Base-by-base conservation (phyloP, 2,888 invertebrate genomes). In the Gisinianus flammeolus region DNA sequence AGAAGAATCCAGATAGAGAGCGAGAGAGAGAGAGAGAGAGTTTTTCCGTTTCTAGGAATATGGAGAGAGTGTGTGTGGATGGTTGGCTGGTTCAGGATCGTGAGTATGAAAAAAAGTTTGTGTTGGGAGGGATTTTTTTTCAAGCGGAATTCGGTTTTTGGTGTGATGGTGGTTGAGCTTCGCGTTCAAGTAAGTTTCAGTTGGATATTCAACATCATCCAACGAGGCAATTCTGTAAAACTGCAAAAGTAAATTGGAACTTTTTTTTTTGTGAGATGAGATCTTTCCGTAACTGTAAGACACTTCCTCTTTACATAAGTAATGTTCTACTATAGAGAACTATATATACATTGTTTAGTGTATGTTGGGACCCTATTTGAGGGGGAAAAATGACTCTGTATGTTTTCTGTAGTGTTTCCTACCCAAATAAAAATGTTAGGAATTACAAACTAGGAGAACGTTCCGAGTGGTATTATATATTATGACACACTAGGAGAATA, bases 201-300 rank as follows among this genome's bases (percentile, higher is more conserved):
- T 62, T 22, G 62, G 10, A 62, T 26, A 62, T 22, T 5, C 58
- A 66, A 66, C 30, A 54, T 24, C 12, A 52, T 56, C 54, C 31
- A 68, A 44, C 35, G 26, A 68, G 68, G 24, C 44, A 71, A 31
- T 31, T 52, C 35, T 52, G 26, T 28, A 70, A 52, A 26, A 33
- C 22, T 24, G 69, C 24, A 44, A 30, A 44, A 71, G 64, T 64
- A 70, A 75, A 79, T 79, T 79, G 79, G 64, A 30, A 64, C 54
- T 66, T 70, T 44, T 58, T 68, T n/a, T n/a, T n/a, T n/a, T n/a
- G n/a, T 35, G 74, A 79, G 24, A 75, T 79, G 75, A 66, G 75
- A 75, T 75, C 75, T 75, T 74, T 79, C 75, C 79, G 75, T 66
- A 79, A 75, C 70, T 67, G 71, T 79, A 67, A 79, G 79, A 79